Conservation (phyloP, 2,113 vertebrate species). For the Chamaea fasciata region DNA sequence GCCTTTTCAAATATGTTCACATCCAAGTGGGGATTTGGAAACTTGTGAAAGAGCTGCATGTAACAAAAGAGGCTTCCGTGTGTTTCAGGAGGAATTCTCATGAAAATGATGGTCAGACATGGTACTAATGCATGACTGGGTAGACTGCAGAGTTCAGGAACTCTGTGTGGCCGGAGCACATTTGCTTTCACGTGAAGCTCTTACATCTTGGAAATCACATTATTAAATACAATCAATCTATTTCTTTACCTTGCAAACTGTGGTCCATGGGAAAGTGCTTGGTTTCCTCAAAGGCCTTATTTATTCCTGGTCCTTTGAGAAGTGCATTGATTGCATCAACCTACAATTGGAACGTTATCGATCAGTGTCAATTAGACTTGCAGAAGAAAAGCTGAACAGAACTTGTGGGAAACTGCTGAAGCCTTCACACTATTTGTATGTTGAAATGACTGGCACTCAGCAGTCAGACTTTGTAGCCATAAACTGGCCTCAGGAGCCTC, state of each 20-base stretch:
- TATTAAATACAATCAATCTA: neutral
- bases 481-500: neutral
- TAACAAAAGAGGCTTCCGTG: neutral
- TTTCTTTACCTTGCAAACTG: conserved; percentile 85
- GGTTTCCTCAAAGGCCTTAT: conserved; percentile 93
- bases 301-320: conserved; percentile 90
- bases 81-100: neutral
- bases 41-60: neutral
- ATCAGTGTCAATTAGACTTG: neutral
- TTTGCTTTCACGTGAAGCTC: neutral
- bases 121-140: neutral
- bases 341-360: conserved; percentile 54
- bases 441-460: neutral
- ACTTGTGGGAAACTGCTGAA: neutral
- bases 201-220: neutral
- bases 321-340: conserved; percentile 92
- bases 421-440: neutral
- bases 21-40: neutral
- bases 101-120: neutral
- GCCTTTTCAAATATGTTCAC: neutral
- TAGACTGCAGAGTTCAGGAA: neutral
- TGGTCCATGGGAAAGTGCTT: conserved; percentile 94
- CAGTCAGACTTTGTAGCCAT: neutral
- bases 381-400: neutral
- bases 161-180: neutral